These are phyloP conservation scores for Gonatopus flavifemur DNA, from an alignment of 1,140 invertebrate genomes.

Conservation along the genomic window DNA sequence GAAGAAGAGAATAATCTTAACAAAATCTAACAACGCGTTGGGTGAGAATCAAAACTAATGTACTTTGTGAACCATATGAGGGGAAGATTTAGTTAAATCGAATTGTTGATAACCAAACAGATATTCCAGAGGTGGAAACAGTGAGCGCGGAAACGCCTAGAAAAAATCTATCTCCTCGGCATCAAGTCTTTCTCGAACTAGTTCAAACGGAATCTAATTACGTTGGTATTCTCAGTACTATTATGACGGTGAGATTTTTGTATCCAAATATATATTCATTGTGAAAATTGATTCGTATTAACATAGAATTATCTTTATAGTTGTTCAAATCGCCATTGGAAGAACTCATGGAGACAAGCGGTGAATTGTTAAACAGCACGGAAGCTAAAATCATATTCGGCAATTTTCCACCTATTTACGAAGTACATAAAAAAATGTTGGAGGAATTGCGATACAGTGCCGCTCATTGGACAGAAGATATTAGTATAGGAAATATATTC, in stretches of 20 bases:
- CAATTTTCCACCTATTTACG: slow-evolving; percentile 90
- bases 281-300: background rate
- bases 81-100: slow-evolving; percentile 36
- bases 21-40: background rate
- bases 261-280: no score
- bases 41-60: background rate
- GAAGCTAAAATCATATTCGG: slow-evolving; percentile 97
- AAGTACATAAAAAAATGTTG: slow-evolving; percentile 84
- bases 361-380: slow-evolving; percentile 81
- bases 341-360: slow-evolving; percentile 73
- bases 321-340: slow-evolving; percentile 93
- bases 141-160: slow-evolving; percentile 63
- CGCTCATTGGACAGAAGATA: slow-evolving; percentile 80
- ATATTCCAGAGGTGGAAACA: slow-evolving; percentile 60
- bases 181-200: slow-evolving; percentile 90
- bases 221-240: slow-evolving; percentile 90
- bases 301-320: slow-evolving; percentile 55
- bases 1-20: background rate
- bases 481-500: slow-evolving; percentile 84
- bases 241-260: slow-evolving; percentile 78
- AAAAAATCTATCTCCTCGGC: slow-evolving; percentile 73
- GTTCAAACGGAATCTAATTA: slow-evolving; percentile 97
- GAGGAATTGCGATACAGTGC: slow-evolving; percentile 74
- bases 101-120: slow-evolving; percentile 47
- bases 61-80: slow-evolving; percentile 31